Percentiles rank a stretch among this genome's conserved stretches.
phyloP scores from a whole-genome alignment of 2,113 vertebrate species.

The Sapayoa aenigma region DNA sequence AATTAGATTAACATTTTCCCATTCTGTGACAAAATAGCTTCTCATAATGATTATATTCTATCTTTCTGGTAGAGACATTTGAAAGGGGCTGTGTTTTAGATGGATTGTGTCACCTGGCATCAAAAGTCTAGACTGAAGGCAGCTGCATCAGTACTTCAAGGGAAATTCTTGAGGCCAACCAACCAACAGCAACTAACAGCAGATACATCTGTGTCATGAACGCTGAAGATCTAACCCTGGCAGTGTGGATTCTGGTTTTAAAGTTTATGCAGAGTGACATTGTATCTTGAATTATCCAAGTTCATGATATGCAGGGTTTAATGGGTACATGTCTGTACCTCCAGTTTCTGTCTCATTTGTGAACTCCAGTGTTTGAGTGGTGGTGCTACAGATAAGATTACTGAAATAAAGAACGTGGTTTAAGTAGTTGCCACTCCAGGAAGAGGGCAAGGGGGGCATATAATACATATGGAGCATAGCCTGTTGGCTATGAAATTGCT shows the following conservation, averaged over 20 bases:
- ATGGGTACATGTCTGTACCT: not conserved
- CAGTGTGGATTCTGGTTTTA: not conserved
- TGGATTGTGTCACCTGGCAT: not conserved
- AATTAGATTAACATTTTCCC: not conserved
- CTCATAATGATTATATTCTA: not conserved
- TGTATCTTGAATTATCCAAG: not conserved
- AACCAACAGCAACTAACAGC: not conserved
- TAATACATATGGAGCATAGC: accelerated
- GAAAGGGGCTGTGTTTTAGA: not conserved
- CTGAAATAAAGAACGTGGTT: not conserved
- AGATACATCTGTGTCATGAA: not conserved
- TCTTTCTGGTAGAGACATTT: not conserved
- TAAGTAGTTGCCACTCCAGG: not conserved
- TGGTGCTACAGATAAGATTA: not conserved
- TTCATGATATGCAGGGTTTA: not conserved
- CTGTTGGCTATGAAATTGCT: not conserved
- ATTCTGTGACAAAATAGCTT: not conserved
- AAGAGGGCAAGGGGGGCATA: not conserved
- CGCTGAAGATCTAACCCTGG: not conserved
- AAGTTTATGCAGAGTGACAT: not conserved
- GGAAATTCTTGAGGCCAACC: not conserved
- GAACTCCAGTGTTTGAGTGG: not conserved
- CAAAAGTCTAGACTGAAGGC: not conserved
- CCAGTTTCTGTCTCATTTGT: not conserved
- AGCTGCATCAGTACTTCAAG: not conserved